phyloP scores from a whole-genome alignment of 2,797 vertebrate genomes.

The Lagorchestes hirsutus region DNA sequence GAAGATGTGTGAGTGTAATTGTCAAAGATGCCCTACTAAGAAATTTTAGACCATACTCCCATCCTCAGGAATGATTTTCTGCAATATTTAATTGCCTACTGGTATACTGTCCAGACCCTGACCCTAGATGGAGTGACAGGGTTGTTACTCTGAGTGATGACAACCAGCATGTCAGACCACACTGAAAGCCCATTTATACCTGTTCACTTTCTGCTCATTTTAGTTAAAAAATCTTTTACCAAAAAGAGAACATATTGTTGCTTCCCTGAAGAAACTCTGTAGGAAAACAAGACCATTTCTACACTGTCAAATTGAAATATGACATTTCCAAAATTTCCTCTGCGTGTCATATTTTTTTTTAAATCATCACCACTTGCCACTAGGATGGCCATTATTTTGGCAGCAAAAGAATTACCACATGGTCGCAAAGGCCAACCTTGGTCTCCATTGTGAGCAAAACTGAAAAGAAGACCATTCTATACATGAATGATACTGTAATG shows the following conservation, averaged over 20 bases:
- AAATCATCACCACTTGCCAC: background rate
- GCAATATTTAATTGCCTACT: background rate
- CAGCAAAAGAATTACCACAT: constrained; percentile 25
- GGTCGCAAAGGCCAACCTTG: background rate
- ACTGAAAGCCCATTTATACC: background rate
- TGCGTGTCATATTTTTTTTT: constrained; percentile 7
- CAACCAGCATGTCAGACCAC: background rate
- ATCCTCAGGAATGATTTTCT: background rate
- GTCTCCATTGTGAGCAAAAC: background rate
- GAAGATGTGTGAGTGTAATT: background rate
- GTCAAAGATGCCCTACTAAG: background rate
- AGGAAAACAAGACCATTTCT: constrained; percentile 36
- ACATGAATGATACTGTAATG: background rate
- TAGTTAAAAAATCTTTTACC: constrained; percentile 44
- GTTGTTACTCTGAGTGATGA: background rate
- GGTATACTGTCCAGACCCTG: background rate
- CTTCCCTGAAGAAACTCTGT: constrained; percentile 36
- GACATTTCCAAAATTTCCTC: constrained; percentile 35
- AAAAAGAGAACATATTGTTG: background rate
- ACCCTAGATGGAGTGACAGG: background rate
- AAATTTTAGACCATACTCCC: background rate
- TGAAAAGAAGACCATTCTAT: background rate
- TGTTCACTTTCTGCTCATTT: constrained; percentile 7
- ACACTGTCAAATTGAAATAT: constrained; percentile 38
- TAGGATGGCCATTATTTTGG: constrained; percentile 26